phyloP scores from a whole-genome alignment of 2,113 vertebrate genomes.

The Lepus europaeus region DNA sequence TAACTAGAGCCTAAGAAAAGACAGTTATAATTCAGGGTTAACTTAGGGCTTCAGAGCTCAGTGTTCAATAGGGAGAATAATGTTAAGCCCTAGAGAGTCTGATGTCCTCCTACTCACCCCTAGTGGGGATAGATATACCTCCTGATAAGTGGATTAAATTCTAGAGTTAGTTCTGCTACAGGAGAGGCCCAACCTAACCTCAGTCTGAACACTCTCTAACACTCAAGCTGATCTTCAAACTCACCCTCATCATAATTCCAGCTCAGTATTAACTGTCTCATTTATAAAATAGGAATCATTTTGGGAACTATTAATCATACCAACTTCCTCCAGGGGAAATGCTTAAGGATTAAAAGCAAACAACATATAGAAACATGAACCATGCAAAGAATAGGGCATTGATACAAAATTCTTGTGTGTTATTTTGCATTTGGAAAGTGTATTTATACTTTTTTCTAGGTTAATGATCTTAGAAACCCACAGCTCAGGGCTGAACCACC shows the following conservation, averaged over 20 bases:
- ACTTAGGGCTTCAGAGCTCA: neutral
- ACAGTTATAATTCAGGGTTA: neutral
- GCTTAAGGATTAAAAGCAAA: slow-evolving; percentile 8
- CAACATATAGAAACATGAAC: neutral
- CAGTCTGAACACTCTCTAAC: neutral
- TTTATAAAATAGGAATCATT: neutral
- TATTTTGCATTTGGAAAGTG: slow-evolving; percentile 22
- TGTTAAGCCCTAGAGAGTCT: neutral
- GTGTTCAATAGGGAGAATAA: neutral
- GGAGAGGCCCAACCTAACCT: neutral
- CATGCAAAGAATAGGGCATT: neutral
- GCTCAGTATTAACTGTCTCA: neutral
- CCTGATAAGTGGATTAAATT: neutral
- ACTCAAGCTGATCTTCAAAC: neutral
- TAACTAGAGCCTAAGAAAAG: neutral
- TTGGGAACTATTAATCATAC: neutral
- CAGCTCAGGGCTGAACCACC: neutral
- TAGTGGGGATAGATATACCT: too few species aligned
- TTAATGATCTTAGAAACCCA: neutral
- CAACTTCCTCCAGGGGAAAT: neutral
- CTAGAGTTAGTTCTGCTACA: neutral
- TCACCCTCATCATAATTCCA: neutral
- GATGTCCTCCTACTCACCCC: neutral
- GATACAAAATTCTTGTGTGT: neutral
- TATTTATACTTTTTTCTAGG: neutral